These are phyloP conservation scores for Tetrax tetrax DNA, from an alignment of 2,113 vertebrate species.

Conservation along the genomic window DNA sequence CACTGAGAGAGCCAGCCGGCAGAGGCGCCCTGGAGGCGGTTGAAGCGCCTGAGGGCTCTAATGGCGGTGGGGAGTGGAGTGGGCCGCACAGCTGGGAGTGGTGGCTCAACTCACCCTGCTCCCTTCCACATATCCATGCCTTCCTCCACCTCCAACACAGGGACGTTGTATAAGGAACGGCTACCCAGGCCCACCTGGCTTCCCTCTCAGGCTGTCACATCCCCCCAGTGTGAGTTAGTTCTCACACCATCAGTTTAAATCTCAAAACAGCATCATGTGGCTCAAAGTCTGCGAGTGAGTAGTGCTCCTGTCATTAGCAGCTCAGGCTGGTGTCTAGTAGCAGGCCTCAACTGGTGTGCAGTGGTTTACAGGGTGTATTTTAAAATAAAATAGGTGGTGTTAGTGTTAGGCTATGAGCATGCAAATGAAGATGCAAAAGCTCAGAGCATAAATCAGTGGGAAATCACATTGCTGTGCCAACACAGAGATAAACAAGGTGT, in stretches of 20 bases:
- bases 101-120: too few species aligned
- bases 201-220: background rate
- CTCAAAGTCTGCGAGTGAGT: background rate
- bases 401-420: background rate
- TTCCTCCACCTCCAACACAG: accelerated
- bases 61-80: accelerated
- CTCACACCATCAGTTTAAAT: background rate
- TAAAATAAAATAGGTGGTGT: background rate
- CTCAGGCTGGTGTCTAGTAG: background rate
- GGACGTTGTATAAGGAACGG: accelerated
- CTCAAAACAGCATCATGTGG: background rate
- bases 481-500: background rate
- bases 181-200: too few species aligned
- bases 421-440: background rate
- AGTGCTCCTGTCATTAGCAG: background rate
- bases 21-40: accelerated
- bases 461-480: background rate
- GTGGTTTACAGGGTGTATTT: too few species aligned
- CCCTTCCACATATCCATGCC: too few species aligned
- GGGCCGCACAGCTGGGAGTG: accelerated
- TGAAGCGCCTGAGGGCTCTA: accelerated
- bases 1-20: accelerated
- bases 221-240: too few species aligned
- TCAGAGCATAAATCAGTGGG: background rate
- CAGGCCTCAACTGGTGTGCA: too few species aligned